A percentile compares a stretch with the other conserved stretches of the same genome.
Conservation (phyloP, 2,888 invertebrate genomes). For the Leptogaster cylindrica region DNA sequence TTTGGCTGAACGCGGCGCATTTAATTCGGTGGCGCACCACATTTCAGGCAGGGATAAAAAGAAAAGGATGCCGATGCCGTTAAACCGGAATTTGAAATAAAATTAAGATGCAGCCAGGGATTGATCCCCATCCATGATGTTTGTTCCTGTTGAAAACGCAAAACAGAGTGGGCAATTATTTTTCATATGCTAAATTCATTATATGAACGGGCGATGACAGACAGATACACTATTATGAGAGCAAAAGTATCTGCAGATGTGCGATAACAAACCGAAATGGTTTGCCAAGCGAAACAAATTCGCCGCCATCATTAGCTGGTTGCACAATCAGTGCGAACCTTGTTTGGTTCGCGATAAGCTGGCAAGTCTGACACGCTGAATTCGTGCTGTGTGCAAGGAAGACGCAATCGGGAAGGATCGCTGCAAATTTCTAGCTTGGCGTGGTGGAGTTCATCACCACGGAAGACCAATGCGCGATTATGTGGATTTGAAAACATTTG, state of each 20-base stretch:
- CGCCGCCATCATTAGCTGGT: slow-evolving; percentile 13
- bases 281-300: slow-evolving; percentile 30
- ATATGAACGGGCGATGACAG: slow-evolving; percentile 32
- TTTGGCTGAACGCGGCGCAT: slow-evolving; percentile 30
- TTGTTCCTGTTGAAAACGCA: background rate
- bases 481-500: too few relatives aligned
- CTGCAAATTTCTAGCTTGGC: slow-evolving; percentile 18
- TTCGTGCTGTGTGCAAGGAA: background rate
- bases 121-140: too few relatives aligned
- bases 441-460: too few relatives aligned
- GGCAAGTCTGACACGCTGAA: background rate
- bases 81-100: slow-evolving; percentile 37
- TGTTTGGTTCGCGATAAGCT: slow-evolving; percentile 30
- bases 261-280: slow-evolving; percentile 21
- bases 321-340: slow-evolving; percentile 34
- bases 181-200: slow-evolving; percentile 40
- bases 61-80: slow-evolving; percentile 13
- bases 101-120: slow-evolving; percentile 16
- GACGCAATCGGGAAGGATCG: background rate
- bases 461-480: too few relatives aligned
- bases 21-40: slow-evolving; percentile 37
- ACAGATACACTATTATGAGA: slow-evolving; percentile 34
- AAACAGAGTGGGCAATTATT: slow-evolving; percentile 37
- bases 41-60: too few relatives aligned
- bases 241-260: slow-evolving; percentile 28